These are phyloP conservation scores for Eumaeus atala DNA, from an alignment of 1,140 invertebrate species.

Conservation along the genomic window DNA sequence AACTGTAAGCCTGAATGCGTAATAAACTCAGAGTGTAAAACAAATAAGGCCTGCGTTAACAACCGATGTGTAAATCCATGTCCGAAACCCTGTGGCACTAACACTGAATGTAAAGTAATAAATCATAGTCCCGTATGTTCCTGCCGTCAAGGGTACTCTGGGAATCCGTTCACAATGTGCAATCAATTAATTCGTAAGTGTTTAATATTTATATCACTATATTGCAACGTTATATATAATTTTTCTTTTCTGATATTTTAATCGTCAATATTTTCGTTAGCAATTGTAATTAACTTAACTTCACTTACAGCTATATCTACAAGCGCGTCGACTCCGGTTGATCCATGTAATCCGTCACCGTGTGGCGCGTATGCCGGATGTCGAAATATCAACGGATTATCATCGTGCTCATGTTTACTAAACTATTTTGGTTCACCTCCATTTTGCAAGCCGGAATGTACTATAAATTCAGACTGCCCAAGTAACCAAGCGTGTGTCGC, in stretches of 20 bases:
- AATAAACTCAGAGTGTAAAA: conserved; percentile 78
- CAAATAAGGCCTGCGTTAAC: conserved; percentile 77
- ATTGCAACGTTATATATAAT: neutral
- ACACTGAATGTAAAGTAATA: conserved; percentile 74
- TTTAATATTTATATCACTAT: conserved; percentile 7
- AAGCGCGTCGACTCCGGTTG: conserved; percentile 45
- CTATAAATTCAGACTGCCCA: conserved; percentile 82
- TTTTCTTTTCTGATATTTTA: neutral
- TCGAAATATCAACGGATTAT: conserved; percentile 75
- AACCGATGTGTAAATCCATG: conserved; percentile 79
- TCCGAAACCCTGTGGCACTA: conserved; percentile 73
- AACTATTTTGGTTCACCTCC: conserved; percentile 82
- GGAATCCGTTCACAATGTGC: conserved; percentile 77
- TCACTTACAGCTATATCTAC: conserved; percentile 42
- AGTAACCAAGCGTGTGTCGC: conserved; percentile 84
- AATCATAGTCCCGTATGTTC: conserved; percentile 77
- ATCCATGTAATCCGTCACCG: conserved; percentile 86
- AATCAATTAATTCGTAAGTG: conserved; percentile 76
- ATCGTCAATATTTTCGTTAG: neutral
- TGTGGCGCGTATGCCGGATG: conserved; percentile 87
- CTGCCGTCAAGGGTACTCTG: conserved; percentile 74
- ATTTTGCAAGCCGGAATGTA: conserved; percentile 74
- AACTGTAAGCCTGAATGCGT: conserved; percentile 78
- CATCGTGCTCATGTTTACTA: conserved; percentile 78
- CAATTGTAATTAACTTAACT: neutral